Conservation (phyloP, 1,140 invertebrate species). For the Neotoxoptera formosana region DNA sequence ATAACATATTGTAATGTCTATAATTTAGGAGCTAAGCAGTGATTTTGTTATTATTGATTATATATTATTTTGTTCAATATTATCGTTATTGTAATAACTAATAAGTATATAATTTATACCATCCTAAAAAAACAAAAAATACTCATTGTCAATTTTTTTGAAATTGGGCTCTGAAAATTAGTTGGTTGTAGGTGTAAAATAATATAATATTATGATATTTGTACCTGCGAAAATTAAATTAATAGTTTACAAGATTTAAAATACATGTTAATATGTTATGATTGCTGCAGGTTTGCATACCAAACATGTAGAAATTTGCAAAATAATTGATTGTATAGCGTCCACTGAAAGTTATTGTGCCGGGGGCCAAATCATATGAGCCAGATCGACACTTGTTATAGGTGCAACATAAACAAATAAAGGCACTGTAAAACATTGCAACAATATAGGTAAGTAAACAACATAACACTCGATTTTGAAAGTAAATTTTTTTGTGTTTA, state of each 20-base stretch:
- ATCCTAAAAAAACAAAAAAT: not conserved
- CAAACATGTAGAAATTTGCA: not conserved
- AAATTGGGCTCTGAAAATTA: not conserved
- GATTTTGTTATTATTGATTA: not conserved
- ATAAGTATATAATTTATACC: not conserved
- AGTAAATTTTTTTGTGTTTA: not conserved
- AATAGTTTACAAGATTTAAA: too few species aligned
- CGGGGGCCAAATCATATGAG: not conserved
- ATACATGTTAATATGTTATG: too few species aligned
- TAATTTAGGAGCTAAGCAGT: not conserved
- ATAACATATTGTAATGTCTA: not conserved
- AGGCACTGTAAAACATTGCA: not conserved
- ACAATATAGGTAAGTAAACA: not conserved
- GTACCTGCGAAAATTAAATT: too few species aligned
- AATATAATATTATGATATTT: too few species aligned
- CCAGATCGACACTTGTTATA: not conserved
- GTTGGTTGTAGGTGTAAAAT: too few species aligned
- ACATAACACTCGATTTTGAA: not conserved
- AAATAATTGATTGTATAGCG: not conserved
- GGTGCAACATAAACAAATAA: not conserved
- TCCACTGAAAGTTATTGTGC: not conserved
- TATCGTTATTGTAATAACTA: not conserved
- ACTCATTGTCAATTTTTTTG: not conserved
- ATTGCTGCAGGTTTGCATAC: too few species aligned
- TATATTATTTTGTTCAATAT: too few species aligned